Conservation (phyloP, 2,797 vertebrate genomes). For the Eleutherodactylus coqui region DNA sequence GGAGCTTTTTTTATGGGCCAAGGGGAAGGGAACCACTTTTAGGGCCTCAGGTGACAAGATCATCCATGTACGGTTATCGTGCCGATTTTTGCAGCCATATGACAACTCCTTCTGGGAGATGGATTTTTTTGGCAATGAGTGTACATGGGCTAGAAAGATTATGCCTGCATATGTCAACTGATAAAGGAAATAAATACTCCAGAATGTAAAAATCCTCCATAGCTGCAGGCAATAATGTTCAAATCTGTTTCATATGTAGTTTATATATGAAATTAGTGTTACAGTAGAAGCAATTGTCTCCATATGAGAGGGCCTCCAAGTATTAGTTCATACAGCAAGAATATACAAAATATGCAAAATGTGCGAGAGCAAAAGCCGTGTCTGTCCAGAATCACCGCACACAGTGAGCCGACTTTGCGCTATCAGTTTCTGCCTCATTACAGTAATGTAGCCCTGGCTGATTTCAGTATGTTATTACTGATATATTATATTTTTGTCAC, state of each 20-base stretch:
- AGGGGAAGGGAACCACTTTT: too few relatives aligned
- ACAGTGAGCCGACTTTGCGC: not conserved
- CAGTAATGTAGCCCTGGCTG: not conserved
- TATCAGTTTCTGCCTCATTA: not conserved
- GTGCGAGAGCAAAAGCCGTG: not conserved
- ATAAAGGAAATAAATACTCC: not conserved
- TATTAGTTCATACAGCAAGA: not conserved
- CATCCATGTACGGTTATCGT: too few relatives aligned
- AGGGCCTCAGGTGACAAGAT: too few relatives aligned
- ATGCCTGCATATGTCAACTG: not conserved
- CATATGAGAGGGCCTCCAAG: not conserved
- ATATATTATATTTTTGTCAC: not conserved
- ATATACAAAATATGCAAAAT: not conserved
- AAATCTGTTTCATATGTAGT: constrained; percentile 3
- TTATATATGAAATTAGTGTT: not conserved
- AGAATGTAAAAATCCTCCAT: not conserved
- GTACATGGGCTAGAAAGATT: too few relatives aligned
- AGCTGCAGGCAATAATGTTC: not conserved
- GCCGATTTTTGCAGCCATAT: too few relatives aligned
- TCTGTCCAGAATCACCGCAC: not conserved
- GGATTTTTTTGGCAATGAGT: too few relatives aligned
- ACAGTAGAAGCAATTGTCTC: not conserved
- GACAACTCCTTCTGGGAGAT: too few relatives aligned
- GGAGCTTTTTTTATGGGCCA: too few relatives aligned
- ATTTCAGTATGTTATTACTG: not conserved